Percentiles rank a stretch among this genome's conserved stretches.
Conservation (phyloP, 2,113 vertebrate species). For the Solenodon paradoxus region DNA sequence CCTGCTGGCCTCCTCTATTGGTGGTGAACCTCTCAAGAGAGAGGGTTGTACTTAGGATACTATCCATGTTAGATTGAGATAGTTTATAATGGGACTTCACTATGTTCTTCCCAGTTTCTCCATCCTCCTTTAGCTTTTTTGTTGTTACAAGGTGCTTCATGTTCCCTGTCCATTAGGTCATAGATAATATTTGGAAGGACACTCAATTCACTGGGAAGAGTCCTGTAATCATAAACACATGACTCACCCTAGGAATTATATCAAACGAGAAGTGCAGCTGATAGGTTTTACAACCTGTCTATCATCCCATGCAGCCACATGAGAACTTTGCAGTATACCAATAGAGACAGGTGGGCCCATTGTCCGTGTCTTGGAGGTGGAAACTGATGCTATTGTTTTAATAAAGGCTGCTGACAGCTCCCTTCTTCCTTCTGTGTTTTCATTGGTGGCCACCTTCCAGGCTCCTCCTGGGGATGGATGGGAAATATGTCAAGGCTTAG, state of each 20-base stretch:
- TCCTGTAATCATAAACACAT: slow-evolving; percentile 37
- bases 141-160: slow-evolving; percentile 15
- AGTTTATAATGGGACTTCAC: not conserved
- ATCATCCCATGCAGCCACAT: not conserved
- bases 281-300: not conserved
- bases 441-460: slow-evolving; percentile 31
- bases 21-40: not conserved
- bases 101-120: slow-evolving; percentile 26
- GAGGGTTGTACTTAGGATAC: not conserved
- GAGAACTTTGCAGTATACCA: not conserved
- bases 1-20: not conserved
- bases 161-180: slow-evolving; percentile 22
- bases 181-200: slow-evolving; percentile 46
- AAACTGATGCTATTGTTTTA: slow-evolving; percentile 10
- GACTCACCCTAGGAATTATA: slow-evolving; percentile 1
- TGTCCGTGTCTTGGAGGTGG: not conserved
- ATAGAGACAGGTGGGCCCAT: not conserved
- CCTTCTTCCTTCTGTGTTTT: slow-evolving; percentile 14
- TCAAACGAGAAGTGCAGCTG: not conserved
- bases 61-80: not conserved
- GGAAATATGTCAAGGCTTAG: slow-evolving; percentile 31
- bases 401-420: not conserved
- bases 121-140: slow-evolving; percentile 11
- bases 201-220: not conserved
- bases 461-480: slow-evolving; percentile 30